Evolutionary conservation across 2,888 invertebrate species (phyloP).

Genomic region (Trilocha varians): DNA sequence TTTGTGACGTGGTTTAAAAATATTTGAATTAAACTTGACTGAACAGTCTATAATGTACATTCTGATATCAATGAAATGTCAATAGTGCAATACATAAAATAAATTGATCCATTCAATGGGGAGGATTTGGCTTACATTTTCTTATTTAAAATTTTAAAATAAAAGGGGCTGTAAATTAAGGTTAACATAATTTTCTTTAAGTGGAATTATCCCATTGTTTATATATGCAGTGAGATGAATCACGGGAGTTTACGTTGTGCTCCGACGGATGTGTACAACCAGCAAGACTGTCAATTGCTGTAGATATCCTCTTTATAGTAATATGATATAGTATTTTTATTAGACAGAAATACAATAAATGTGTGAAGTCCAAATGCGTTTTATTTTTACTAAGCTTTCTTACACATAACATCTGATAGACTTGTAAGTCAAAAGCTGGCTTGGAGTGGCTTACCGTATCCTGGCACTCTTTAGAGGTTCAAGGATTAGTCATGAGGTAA

Average conservation of each 20-base stretch:
- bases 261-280: constrained; percentile 55
- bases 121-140: constrained; percentile 31
- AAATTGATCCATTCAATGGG: constrained; percentile 49
- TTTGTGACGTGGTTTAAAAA: neutral
- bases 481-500: too few species aligned
- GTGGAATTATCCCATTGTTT: constrained; percentile 23
- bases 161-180: constrained; percentile 59
- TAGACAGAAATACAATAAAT: constrained; percentile 74
- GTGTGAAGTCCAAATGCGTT: constrained; percentile 64
- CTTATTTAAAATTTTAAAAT: constrained; percentile 27
- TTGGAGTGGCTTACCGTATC: too few species aligned
- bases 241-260: constrained; percentile 32
- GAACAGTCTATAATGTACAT: neutral
- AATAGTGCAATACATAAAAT: constrained; percentile 59
- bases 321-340: constrained; percentile 71
- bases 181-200: constrained; percentile 38
- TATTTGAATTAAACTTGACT: neutral
- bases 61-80: constrained; percentile 13
- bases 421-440: too few species aligned
- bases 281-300: constrained; percentile 72
- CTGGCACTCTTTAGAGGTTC: too few species aligned
- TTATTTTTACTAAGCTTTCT: constrained; percentile 15
- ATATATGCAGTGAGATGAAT: constrained; percentile 16
- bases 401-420: too few species aligned
- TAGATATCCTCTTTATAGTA: constrained; percentile 67